Evolutionary conservation across 2,888 invertebrate genomes (phyloP).

Genomic region (Sesamia inferens): DNA sequence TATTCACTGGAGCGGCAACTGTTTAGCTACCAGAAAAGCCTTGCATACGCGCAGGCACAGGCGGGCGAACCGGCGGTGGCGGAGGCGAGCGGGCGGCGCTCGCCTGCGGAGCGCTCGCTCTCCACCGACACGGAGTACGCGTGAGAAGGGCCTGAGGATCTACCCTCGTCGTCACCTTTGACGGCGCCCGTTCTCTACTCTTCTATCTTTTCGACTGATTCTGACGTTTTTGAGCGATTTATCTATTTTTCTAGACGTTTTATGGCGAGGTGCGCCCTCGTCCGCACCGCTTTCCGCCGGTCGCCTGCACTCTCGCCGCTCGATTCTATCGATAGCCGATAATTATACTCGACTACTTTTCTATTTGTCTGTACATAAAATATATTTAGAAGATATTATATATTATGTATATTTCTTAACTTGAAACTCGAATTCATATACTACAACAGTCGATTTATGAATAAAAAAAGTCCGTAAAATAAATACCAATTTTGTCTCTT

Average conservation of each 20-base stretch:
- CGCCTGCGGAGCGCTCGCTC: constrained; percentile 90
- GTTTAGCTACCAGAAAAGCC: constrained; percentile 95
- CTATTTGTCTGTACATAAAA: constrained; percentile 90
- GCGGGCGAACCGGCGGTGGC: constrained; percentile 86
- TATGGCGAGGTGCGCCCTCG: constrained; percentile 89
- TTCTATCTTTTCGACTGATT: constrained; percentile 89
- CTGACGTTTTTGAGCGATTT: constrained; percentile 90
- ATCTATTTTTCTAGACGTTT: constrained; percentile 90
- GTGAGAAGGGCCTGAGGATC: constrained; percentile 85
- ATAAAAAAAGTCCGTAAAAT: constrained; percentile 84
- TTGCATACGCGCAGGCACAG: constrained; percentile 93
- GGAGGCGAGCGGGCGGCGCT: constrained; percentile 81
- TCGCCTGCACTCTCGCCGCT: constrained; percentile 89
- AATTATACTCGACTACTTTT: constrained; percentile 90
- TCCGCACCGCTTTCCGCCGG: constrained; percentile 89
- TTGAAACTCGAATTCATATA: constrained; percentile 87
- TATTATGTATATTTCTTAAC: constrained; percentile 90
- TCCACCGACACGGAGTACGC: constrained; percentile 94
- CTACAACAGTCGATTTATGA: constrained; percentile 89
- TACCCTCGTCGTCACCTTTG: constrained; percentile 69
- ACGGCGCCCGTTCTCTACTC: constrained; percentile 77
- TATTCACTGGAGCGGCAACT: constrained; percentile 95
- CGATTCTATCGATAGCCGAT: constrained; percentile 89
- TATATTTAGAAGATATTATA: constrained; percentile 90
- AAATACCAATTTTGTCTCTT: constrained; percentile 68